A percentile compares a stretch with the other conserved stretches of the same genome.
phyloP scores from a whole-genome alignment of 2,113 vertebrate species.

The Aramus guarauna region DNA sequence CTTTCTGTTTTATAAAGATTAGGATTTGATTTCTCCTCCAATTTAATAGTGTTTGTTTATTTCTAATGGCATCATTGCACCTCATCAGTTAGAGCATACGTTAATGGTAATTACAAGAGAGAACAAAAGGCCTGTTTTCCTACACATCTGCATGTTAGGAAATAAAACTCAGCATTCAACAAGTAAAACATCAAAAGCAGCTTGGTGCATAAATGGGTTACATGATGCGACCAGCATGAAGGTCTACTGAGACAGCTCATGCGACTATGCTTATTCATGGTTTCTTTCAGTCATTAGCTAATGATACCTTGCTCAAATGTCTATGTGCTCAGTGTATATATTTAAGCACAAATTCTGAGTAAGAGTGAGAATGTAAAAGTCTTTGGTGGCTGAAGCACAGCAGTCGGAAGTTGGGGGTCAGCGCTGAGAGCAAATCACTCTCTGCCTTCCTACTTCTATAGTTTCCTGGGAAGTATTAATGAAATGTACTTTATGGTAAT shows the following conservation, averaged over 20 bases:
- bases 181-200: conserved; percentile 41
- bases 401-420: neutral
- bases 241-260: conserved; percentile 27
- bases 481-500: neutral
- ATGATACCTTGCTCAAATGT: conserved; percentile 44
- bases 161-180: conserved; percentile 21
- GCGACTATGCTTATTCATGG: conserved; percentile 5
- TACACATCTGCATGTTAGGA: neutral
- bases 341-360: conserved; percentile 13
- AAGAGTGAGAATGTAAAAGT: neutral
- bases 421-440: neutral
- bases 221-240: neutral
- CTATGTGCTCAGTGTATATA: neutral
- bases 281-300: conserved; percentile 32
- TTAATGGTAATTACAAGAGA: conserved; percentile 38
- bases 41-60: neutral
- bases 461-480: neutral
- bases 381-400: neutral
- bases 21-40: neutral
- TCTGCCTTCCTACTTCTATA: neutral
- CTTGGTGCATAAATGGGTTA: conserved; percentile 19
- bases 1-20: neutral
- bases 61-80: neutral
- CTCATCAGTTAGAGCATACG: neutral
- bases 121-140: conserved; percentile 21